Base-by-base conservation (phyloP, 2,113 vertebrate genomes). In the Bujurquina vittata region DNA sequence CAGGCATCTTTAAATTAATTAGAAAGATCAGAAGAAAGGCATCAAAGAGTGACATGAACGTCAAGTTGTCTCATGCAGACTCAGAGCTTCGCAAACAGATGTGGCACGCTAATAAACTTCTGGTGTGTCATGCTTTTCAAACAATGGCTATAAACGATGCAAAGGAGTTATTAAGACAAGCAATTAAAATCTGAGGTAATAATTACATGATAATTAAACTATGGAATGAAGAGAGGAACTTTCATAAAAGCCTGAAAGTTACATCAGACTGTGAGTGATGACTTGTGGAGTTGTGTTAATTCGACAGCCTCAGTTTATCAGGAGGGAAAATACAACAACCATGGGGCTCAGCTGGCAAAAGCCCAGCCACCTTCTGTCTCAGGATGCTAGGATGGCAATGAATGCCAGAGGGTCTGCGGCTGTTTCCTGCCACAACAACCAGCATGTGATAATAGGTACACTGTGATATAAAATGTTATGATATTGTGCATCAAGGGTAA, bases 11-110 rank as follows among this genome's bases (percentile, higher is more conserved):
- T 52, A 72, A 31, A 83, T 84, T 69, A 81, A 35, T 85, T 69
- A 57, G 20, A 22, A 18, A 54, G n/a, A 83, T 88, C 57, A 75
- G 59, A 83, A 74, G n/a, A 62, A 69, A 37, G 1, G 29, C 56
- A 63, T 89, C 62, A 77, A 72, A 72, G 57, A 80, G 17, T 83
- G 75, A 86, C 85, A 58, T 9, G 26, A 89, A 84, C 79, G 86
- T 87, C 74, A 87, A 84, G 77, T 75, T 85, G 73, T 79, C 59
- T 81, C 80, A 83, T 81, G 82, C 72, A 81, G 88, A 76, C 43
- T 7, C 78, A 49, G 79, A 86, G 76, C 37, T 69, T 58, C 37
- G 10, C 59, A 58, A 87, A 87, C 93, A 93, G 91, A 92, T 89
- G 86, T 77, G 60, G 29, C 55, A 49, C 67, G 9, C 46, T 91